Evolutionary conservation across 2,113 vertebrate genomes (phyloP).

Genomic region (Cynopterus brachyotis): DNA sequence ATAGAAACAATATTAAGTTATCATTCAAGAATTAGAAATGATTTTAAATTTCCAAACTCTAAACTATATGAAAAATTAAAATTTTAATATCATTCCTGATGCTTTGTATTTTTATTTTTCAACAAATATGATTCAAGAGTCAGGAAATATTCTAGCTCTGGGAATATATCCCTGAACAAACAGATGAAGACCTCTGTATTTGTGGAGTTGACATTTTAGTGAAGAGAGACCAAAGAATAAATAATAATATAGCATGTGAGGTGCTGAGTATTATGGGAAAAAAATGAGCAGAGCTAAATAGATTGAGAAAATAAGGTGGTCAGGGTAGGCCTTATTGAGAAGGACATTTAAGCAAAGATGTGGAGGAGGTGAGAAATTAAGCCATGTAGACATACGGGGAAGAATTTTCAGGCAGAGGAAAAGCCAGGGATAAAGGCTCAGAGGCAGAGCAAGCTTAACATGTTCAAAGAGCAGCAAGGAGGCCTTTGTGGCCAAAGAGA

Average conservation of each 20-base stretch:
- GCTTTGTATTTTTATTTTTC: neutral
- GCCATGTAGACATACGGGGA: neutral
- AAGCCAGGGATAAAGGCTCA: neutral
- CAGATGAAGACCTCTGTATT: neutral
- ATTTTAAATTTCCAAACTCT: neutral
- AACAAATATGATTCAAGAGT: neutral
- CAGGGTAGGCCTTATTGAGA: neutral
- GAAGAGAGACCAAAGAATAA: neutral
- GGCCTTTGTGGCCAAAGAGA: neutral
- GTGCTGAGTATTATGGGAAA: neutral
- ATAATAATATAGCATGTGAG: neutral
- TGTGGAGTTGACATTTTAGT: neutral
- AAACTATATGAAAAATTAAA: constrained; percentile 18
- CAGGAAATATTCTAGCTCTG: neutral
- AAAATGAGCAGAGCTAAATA: neutral
- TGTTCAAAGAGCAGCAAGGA: neutral
- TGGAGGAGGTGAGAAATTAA: neutral
- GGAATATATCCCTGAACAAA: neutral
- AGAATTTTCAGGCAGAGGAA: no score
- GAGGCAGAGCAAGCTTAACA: neutral
- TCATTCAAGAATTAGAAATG: constrained; percentile 7
- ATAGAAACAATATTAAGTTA: neutral
- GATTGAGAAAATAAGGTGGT: neutral
- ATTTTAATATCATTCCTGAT: neutral
- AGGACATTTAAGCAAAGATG: neutral